These are phyloP conservation scores for Saturnia pavonia DNA, from an alignment of 2,888 invertebrate species.

Conservation along the genomic window DNA sequence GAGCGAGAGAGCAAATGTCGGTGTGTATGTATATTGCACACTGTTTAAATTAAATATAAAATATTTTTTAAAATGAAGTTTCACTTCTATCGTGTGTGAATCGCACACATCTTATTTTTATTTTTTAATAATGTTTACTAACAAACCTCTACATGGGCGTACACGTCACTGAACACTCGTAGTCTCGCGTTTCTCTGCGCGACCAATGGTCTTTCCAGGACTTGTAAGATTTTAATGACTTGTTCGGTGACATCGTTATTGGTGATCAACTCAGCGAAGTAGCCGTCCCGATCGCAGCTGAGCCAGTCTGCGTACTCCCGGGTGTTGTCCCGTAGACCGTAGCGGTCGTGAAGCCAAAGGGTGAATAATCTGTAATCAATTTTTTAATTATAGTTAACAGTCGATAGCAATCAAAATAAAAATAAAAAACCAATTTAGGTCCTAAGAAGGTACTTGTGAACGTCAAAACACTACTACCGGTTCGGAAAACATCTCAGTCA, in stretches of 20 bases:
- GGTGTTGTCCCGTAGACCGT: slow-evolving; percentile 65
- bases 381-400: too few relatives aligned
- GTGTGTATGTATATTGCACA: too few relatives aligned
- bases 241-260: slow-evolving; percentile 68
- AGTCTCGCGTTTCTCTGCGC: slow-evolving; percentile 57
- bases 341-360: slow-evolving; percentile 69
- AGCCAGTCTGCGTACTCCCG: slow-evolving; percentile 51
- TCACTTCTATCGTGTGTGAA: too few relatives aligned
- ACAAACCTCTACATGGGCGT: slow-evolving; percentile 70
- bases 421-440: too few relatives aligned
- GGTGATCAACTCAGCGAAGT: slow-evolving; percentile 66
- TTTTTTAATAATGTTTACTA: not conserved
- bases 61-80: too few relatives aligned
- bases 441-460: too few relatives aligned
- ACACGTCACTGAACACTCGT: slow-evolving; percentile 66
- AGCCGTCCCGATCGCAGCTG: slow-evolving; percentile 66
- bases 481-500: too few relatives aligned
- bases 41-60: too few relatives aligned
- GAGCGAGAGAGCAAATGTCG: too few relatives aligned
- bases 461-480: too few relatives aligned
- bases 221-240: slow-evolving; percentile 60
- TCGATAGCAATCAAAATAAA: too few relatives aligned
- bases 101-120: too few relatives aligned
- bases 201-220: slow-evolving; percentile 69
- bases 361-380: slow-evolving; percentile 61